Base-by-base conservation (phyloP, 2,888 invertebrate genomes). In the Metellina segmentata region DNA sequence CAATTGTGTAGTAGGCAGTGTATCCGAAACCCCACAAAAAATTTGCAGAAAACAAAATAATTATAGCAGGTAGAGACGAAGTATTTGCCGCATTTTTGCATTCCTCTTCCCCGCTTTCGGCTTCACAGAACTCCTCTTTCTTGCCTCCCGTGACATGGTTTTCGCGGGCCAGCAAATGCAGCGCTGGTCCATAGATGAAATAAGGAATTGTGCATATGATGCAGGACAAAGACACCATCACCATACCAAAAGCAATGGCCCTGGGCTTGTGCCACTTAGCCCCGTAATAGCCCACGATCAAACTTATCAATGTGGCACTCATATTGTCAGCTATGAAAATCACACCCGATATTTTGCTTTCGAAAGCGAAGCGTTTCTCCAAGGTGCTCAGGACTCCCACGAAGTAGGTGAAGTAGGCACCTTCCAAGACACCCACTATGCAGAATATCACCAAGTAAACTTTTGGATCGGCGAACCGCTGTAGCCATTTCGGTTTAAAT, bases 21-120 rank as follows among this genome's bases (percentile, higher is more conserved):
- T 93, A 93, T n/a, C 94, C 94, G 79, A 94, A 89, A 48, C 94
- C 94, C 82, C 93, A 93, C 1, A 94, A 19, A n/a, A 93, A 93
- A 89, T 93, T 93, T 0, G 92, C 94, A 4, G 93, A 8, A 83
- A 93, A 93, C 6, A 94, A 71, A 19, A 93, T 83, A 19, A 79
- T 75, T 6, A 93, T 93, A 6, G 93, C 93, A 8, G 90, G 90
- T 49, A 83, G n/a, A 53, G 93, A 82, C 0, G 93, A 81, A 9
- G 88, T 9, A 34, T 49, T 79, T 52, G 49, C 20, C 11, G 19
- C 49, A 52, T 20, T 61, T 7, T 71, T 70, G 79, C 92, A 92
- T 2, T 77, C 49, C 48, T 88, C 90, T 11, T 87, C 71, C 52
- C 5, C 70, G 8, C 11, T 7, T 7, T 72, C 86, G 9, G 61